These are phyloP conservation scores for Fissipunctia ypsillon DNA, from an alignment of 2,888 invertebrate species.

Conservation along the genomic window DNA sequence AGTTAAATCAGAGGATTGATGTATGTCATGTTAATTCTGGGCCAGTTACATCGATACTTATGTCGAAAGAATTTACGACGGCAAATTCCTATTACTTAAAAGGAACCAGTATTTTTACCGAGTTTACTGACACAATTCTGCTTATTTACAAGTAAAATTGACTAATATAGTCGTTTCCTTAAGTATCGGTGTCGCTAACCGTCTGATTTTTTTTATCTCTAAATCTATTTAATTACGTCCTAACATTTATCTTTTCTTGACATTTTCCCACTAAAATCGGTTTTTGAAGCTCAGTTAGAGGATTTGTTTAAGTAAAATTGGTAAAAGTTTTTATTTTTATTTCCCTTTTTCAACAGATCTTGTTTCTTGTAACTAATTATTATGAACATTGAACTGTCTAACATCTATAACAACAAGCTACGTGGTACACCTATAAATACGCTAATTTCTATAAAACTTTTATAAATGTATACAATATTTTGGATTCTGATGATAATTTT, in stretches of 20 bases:
- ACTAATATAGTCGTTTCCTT: constrained; percentile 22
- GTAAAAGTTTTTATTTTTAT: constrained; percentile 51
- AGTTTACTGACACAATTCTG: constrained; percentile 49
- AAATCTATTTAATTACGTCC: constrained; percentile 69
- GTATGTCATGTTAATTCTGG: constrained; percentile 13
- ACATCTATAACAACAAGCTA: constrained; percentile 83
- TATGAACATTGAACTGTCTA: constrained; percentile 81
- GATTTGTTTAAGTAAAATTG: constrained; percentile 63
- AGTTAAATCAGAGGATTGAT: constrained; percentile 13
- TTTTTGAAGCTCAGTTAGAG: constrained; percentile 81
- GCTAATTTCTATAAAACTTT: constrained; percentile 81
- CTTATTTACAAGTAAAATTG: constrained; percentile 47
- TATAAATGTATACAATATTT: constrained; percentile 88
- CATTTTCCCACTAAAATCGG: constrained; percentile 81
- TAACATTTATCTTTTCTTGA: constrained; percentile 71
- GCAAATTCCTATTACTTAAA: constrained; percentile 22
- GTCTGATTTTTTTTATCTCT: constrained; percentile 42
- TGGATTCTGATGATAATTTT: constrained; percentile 69
- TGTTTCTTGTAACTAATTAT: constrained; percentile 69
- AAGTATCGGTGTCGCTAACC: constrained; percentile 50
- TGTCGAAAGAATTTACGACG: constrained; percentile 22
- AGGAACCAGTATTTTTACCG: constrained; percentile 32
- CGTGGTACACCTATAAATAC: constrained; percentile 76
- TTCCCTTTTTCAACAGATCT: constrained; percentile 59
- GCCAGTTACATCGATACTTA: constrained; percentile 52